Conservation (phyloP, 2,113 vertebrate genomes). For the Oplegnathus fasciatus region DNA sequence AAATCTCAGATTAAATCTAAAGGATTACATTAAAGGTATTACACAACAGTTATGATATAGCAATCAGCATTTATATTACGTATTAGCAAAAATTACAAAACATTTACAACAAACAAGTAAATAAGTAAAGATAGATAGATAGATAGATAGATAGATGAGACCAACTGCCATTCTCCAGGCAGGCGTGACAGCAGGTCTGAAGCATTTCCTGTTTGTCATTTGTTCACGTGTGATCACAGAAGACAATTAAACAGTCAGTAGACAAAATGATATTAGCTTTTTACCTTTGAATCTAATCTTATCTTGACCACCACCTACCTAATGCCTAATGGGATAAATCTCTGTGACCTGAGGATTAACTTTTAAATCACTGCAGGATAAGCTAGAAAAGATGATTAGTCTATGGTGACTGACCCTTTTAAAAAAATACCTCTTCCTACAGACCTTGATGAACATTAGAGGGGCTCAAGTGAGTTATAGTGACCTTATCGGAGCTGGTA, state of each 20-base stretch:
- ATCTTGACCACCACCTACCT: not conserved
- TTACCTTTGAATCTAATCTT: not conserved
- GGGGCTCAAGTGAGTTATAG: not conserved
- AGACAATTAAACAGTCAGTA: not conserved
- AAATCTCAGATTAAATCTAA: too few relatives aligned
- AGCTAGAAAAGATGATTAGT: not conserved
- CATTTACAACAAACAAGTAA: too few relatives aligned
- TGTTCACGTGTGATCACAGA: not conserved
- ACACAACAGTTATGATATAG: not conserved
- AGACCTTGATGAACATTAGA: not conserved
- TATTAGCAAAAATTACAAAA: not conserved
- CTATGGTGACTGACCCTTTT: not conserved
- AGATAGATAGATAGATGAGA: slow-evolving; percentile 10
- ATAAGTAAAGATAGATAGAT: not conserved
- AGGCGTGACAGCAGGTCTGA: not conserved
- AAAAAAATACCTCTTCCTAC: not conserved
- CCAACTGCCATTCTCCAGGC: not conserved
- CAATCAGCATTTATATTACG: not conserved
- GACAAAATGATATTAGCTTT: not conserved
- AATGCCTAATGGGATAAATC: not conserved
- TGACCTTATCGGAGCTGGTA: not conserved
- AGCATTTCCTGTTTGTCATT: slow-evolving; percentile 20
- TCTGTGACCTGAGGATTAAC: not conserved
- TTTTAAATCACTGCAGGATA: not conserved
- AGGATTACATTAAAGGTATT: not conserved